Evolutionary conservation across 2,797 vertebrate genomes (phyloP), one percentile per base, ranked within the genome.

Genomic region (Megalops cyprinoides): DNA sequence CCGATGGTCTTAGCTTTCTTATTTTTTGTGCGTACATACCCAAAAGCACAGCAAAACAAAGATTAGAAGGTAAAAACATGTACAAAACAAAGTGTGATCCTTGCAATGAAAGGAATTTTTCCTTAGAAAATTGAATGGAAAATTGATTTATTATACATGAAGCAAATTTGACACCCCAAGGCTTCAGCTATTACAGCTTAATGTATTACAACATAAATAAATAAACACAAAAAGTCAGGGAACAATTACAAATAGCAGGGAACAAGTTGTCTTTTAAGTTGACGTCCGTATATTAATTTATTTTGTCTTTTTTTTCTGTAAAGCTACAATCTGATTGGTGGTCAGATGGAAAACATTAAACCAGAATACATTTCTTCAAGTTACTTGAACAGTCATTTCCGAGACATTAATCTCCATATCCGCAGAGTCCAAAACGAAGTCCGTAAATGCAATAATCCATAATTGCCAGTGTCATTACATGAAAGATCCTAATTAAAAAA

Each of bases 401-500:
- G 6, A 39, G 34, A 67, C 28, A 67, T 67, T 67, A 39, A 67
- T 37, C 62, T 37, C 4, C 34, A 37, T 42, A 42, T 20, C 37
- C 18, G 6, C 18, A 23, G 20, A 69, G 42, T 69, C 5, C 65
- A 69, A 69, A 42, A n/a, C 9, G 34, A 42, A 42, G 37, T 23
- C 65, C 39, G 34, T 39, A 37, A 34, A 18, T 69, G 65, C 37
- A 69, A 42, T 69, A 1, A 20, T 42, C 18, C 31, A 69, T 69
- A 42, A 69, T 34, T 65, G 60, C 34, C 60, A 31, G 18, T 65
- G 60, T 7, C 28, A 65, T 65, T 65, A 65, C 15, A 34, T 42
- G n/a, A 39, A 69, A 69, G 18, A 42, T 69, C 65, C 65, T 44
- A 69, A 69, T 69, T 69, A 69, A 69, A 69, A n/a, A n/a, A 39